These are phyloP conservation scores for Podarcis raffonei DNA, from an alignment of 2,113 vertebrate species.

Conservation along the genomic window DNA sequence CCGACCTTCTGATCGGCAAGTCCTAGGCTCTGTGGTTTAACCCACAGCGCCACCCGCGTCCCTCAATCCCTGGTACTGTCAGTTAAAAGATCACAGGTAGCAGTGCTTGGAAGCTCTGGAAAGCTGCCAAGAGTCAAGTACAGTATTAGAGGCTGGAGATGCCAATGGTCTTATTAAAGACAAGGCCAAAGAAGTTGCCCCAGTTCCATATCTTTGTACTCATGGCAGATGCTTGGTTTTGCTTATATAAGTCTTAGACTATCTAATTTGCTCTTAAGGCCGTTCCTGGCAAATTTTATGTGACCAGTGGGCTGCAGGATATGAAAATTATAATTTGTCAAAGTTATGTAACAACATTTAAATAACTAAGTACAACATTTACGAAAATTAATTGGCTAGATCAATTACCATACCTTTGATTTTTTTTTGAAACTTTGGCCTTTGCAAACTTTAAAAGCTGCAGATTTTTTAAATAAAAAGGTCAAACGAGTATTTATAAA, in stretches of 20 bases:
- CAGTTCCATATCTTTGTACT: background rate
- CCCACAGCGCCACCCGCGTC: no score
- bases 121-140: background rate
- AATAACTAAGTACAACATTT: background rate
- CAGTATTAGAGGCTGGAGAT: background rate
- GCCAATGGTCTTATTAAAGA: background rate
- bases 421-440: no score
- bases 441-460: no score
- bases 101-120: background rate
- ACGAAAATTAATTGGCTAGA: background rate
- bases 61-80: background rate
- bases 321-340: background rate
- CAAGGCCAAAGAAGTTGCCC: background rate
- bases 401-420: no score
- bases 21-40: no score
- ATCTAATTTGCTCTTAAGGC: no score
- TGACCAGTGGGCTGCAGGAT: background rate
- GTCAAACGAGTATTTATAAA: no score
- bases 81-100: background rate
- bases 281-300: background rate
- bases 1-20: no score
- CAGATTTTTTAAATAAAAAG: no score
- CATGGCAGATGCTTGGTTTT: background rate
- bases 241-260: background rate
- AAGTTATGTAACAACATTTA: background rate